phyloP scores from a whole-genome alignment of 2,113 vertebrate genomes.

The Gorsachius goisagi region DNA sequence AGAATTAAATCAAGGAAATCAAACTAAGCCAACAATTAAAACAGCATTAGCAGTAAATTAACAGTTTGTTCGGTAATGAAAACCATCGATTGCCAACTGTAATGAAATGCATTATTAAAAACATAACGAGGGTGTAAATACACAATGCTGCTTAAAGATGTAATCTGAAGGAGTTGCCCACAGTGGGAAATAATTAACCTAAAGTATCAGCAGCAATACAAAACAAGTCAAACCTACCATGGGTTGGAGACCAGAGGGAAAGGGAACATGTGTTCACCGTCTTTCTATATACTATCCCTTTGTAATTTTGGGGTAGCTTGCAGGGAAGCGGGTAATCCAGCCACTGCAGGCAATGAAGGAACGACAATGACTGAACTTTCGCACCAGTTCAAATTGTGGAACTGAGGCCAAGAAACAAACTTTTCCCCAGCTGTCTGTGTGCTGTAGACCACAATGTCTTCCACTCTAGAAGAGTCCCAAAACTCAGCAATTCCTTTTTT shows the following conservation, averaged over 20 bases:
- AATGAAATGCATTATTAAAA: conserved; percentile 67
- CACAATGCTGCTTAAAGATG: conserved; percentile 25
- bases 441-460: not conserved
- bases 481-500: not conserved
- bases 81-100: conserved; percentile 48
- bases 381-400: not conserved
- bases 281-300: not conserved
- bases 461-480: not conserved
- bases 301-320: not conserved
- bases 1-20: conserved; percentile 34
- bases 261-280: accelerated
- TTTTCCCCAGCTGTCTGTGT: not conserved
- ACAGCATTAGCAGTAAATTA: conserved; percentile 42
- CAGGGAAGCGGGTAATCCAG: not conserved
- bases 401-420: not conserved
- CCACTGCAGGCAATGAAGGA: not conserved
- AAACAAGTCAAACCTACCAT: not conserved
- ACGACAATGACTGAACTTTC: not conserved
- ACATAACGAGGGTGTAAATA: conserved; percentile 46
- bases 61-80: conserved; percentile 54
- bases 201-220: not conserved
- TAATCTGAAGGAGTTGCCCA: not conserved
- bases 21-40: conserved; percentile 50
- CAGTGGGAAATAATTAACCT: not conserved
- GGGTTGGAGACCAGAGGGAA: not conserved